A percentile compares a stretch with the other conserved stretches of the same genome.
Evolutionary conservation across 1,140 invertebrate species (phyloP).

Genomic region (Myzus persicae): DNA sequence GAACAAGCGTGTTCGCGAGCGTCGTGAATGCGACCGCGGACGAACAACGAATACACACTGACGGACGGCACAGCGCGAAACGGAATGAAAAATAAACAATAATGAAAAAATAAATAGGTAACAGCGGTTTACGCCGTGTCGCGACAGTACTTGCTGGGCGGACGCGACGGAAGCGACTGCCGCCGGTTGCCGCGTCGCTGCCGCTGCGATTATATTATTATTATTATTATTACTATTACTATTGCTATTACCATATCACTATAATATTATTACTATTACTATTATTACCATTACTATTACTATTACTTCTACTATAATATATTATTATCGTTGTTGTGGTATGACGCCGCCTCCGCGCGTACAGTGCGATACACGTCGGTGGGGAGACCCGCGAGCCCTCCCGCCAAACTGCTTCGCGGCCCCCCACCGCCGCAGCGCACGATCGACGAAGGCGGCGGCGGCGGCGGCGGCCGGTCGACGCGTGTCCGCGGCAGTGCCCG

Average conservation of each 20-base stretch:
- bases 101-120: not conserved
- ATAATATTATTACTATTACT: not conserved
- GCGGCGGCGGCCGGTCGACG: not conserved
- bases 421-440: no score
- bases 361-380: not conserved
- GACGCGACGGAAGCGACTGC: constrained; percentile 30
- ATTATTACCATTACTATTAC: not conserved
- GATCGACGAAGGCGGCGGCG: not conserved
- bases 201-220: constrained; percentile 6
- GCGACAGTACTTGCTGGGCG: not conserved
- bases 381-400: not conserved
- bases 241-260: not conserved
- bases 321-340: constrained; percentile 6
- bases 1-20: not conserved
- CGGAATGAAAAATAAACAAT: not conserved
- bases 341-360: not conserved
- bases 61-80: not conserved
- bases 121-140: not conserved
- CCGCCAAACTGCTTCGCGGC: not conserved
- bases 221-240: not conserved
- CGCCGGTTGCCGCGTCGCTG: not conserved
- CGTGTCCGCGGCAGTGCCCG: not conserved
- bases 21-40: not conserved
- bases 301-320: not conserved
- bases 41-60: not conserved